A percentile compares a stretch with the other conserved stretches of the same genome.
phyloP scores from a whole-genome alignment of 2,888 invertebrate genomes.

The Operophtera brumata region DNA sequence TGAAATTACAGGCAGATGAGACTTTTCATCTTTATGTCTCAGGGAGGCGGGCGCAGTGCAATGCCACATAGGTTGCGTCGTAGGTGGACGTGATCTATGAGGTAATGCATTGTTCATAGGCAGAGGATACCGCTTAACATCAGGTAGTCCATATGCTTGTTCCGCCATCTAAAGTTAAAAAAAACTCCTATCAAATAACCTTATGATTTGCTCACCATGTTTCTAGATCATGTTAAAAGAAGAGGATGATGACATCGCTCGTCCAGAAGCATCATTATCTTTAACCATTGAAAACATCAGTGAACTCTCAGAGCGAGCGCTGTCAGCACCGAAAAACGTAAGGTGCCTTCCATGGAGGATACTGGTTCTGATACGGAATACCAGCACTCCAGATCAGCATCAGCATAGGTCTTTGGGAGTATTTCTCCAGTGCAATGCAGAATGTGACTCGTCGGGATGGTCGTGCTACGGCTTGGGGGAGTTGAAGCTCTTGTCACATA shows the following conservation, averaged over 20 bases:
- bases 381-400: constrained; percentile 86
- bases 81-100: too few species aligned
- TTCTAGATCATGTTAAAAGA: constrained; percentile 58
- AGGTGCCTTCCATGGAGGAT: constrained; percentile 99
- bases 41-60: too few species aligned
- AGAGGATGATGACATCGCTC: constrained; percentile 86
- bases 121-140: too few species aligned
- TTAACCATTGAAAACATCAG: constrained; percentile 93
- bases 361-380: constrained; percentile 93
- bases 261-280: constrained; percentile 95
- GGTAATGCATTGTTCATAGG: too few species aligned
- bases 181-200: too few species aligned
- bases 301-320: constrained; percentile 89
- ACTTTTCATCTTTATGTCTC: too few species aligned
- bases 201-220: not conserved
- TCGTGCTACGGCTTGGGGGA: constrained; percentile 98
- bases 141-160: too few species aligned
- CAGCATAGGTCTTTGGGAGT: constrained; percentile 88
- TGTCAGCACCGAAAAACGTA: constrained; percentile 95
- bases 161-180: too few species aligned
- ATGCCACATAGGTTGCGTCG: too few species aligned
- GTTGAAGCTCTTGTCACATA: constrained; percentile 92
- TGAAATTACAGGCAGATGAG: too few species aligned
- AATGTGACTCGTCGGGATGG: constrained; percentile 97
- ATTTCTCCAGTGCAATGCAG: constrained; percentile 97